Evolutionary conservation across 2,888 invertebrate species (phyloP), one percentile per base, ranked within the genome.

Genomic region (Lochmaea capreae): DNA sequence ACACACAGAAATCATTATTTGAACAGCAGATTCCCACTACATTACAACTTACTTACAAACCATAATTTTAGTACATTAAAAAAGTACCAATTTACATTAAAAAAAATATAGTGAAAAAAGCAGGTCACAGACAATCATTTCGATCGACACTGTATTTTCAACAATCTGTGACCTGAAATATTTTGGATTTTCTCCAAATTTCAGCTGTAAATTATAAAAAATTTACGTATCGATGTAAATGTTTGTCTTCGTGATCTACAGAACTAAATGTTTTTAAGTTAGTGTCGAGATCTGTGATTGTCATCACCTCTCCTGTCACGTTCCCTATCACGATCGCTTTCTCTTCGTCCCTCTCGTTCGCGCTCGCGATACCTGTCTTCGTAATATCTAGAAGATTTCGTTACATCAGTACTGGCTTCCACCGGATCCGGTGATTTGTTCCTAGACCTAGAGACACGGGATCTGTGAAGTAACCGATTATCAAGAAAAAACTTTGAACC

Each of bases 291-390:
- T 81, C 93, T 90, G 86, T 93, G 93, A 82, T 92, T 93, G 86
- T 89, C 93, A 65, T 92, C 91, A 65, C 92, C 89, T 81, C 92
- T 88, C 81, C 92, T 89, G 83, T 93, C 92, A 22, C 92, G 89
- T 81, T 92, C 91, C 66, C 92, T 88, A 74, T 91, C 91, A 22
- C 91, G 88, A 78, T 92, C 92, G 71, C 91, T 89, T 86, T 92
- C 94, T 54, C 91, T 87, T 81, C 91, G 89, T 72, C 90, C 88
- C 67, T 84, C 85, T 18, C 84, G 74, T 78, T 90, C 90, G 68
- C 92, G 88, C 82, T 92, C 92, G 77, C 93, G 91, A 89, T 96
- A 96, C 76, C 96, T 91, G 87, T 96, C 96, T 81, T 96, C 96
- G 88, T 96, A 96, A 89, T 96, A 96, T 75, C 93, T 91, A 73